Evolutionary conservation across 2,888 invertebrate genomes (phyloP).

Genomic region (Scaeva pyrastri): DNA sequence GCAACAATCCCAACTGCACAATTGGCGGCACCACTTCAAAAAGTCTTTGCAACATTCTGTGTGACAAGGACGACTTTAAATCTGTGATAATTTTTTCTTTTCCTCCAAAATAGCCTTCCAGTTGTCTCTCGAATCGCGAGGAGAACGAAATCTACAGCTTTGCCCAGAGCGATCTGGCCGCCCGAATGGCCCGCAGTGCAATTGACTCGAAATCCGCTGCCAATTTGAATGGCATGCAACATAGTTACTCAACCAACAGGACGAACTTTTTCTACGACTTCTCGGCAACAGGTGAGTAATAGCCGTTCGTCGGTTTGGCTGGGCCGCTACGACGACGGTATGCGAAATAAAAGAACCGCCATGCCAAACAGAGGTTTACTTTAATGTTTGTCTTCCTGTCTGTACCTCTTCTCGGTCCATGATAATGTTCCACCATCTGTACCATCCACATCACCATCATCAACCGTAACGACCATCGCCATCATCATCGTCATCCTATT

Average conservation of each 20-base stretch:
- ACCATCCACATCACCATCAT: conserved; percentile 16
- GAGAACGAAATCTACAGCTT: conserved; percentile 96
- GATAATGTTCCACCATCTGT: conserved; percentile 25
- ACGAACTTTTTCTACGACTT: conserved; percentile 84
- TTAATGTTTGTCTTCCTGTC: conserved; percentile 78
- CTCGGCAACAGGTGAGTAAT: conserved; percentile 83
- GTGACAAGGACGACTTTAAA: neutral
- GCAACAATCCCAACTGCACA: neutral
- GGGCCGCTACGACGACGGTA: conserved; percentile 14
- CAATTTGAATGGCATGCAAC: conserved; percentile 83
- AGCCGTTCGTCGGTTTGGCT: conserved; percentile 6
- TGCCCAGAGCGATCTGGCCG: conserved; percentile 92
- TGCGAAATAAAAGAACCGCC: conserved; percentile 43
- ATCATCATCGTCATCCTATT: conserved; percentile 35
- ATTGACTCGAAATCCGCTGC: conserved; percentile 87
- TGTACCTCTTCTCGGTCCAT: conserved; percentile 69
- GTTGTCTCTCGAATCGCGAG: conserved; percentile 94
- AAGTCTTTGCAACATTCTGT: conserved; percentile 16
- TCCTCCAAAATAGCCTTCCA: conserved; percentile 89
- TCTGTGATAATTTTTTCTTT: conserved; percentile 14
- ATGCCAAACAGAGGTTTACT: conserved; percentile 65
- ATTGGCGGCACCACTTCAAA: neutral
- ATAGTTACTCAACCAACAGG: conserved; percentile 83
- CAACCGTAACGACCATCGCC: conserved; percentile 37
- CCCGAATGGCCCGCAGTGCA: conserved; percentile 88